Base-by-base conservation (phyloP, 2,113 vertebrate species). In the Rhinogobius similis region DNA sequence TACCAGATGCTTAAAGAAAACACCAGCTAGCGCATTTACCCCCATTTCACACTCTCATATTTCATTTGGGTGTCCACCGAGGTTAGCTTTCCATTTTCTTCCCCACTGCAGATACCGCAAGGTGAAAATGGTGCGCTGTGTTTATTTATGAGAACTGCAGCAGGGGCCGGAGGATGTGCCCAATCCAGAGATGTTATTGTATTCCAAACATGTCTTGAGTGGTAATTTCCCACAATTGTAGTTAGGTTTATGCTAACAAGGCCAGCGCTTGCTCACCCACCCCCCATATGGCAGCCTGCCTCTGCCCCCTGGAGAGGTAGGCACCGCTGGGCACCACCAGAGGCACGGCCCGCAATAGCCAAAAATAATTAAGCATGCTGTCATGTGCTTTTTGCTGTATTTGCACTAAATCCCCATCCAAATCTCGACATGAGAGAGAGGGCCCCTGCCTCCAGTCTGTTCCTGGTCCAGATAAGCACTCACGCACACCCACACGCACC, bases 331-430 rank as follows among this genome's bases (percentile, higher is more conserved):
- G 86, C 85, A 86, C 78, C 71, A 74, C 76, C 83, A 86, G 83
- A 83, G 75, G 86, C 86, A 76, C 84, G 83, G 82, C 82, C 85
- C 68, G 87, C 87, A 87, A 78, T 76, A 87, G 89, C 88, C 89
- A 84, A 87, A 87, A 87, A 92, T 92, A 92, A 92, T 92, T 90
- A 92, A 93, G 88, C 91, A 85, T 62, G 83, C 86, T 93, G 91
- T 93, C 89, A 91, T 69, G 43, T 67, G 77, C 72, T 82, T 93
- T 92, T 87, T 89, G 91, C 91, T 90, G 86, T 85, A 85, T 89
- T 78, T 39, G 91, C 92, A 91, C 78, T 88, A 92, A 91, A 87
- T 83, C 65, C 83, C 85, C 85, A 85, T 91, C 89, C 90, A 88
- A 90, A 83, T 82, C 87, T 89, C 89, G 91, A 90, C 90, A 87